phyloP scores from a whole-genome alignment of 2,797 vertebrate species.

The Pseudochirops corinnae region DNA sequence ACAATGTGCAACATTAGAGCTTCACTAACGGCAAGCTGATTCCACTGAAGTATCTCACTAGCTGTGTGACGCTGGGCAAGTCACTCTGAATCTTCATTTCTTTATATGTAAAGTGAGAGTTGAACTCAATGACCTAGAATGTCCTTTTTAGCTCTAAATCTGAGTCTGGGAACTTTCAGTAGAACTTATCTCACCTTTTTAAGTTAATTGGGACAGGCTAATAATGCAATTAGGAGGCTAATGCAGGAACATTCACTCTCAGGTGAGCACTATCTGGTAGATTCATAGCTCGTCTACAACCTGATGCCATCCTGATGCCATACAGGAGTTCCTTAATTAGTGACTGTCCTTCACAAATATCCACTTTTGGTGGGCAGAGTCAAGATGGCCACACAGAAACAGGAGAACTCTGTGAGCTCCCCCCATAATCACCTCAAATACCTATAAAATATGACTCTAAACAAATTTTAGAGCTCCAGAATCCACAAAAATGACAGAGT shows the following conservation, averaged over 20 bases:
- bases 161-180: background rate
- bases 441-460: too few species aligned
- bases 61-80: background rate
- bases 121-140: background rate
- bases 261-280: background rate
- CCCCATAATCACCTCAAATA: too few species aligned
- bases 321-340: conserved; percentile 10
- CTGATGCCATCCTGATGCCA: conserved; percentile 16
- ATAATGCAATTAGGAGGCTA: conserved; percentile 19
- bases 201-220: conserved; percentile 17
- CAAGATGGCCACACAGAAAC: too few species aligned
- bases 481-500: too few species aligned
- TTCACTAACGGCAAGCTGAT: background rate
- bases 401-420: too few species aligned
- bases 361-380: background rate
- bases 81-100: background rate
- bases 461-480: too few species aligned
- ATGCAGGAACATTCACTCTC: background rate
- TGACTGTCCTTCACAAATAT: conserved; percentile 17
- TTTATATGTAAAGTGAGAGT: background rate
- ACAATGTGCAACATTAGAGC: background rate
- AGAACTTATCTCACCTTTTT: conserved; percentile 23
- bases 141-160: background rate
- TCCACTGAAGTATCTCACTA: background rate
- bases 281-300: conserved; percentile 35